Percentiles rank a stretch among this genome's conserved stretches.
phyloP scores from a whole-genome alignment of 1,140 invertebrate genomes.

The Neomicropteryx cornuta region DNA sequence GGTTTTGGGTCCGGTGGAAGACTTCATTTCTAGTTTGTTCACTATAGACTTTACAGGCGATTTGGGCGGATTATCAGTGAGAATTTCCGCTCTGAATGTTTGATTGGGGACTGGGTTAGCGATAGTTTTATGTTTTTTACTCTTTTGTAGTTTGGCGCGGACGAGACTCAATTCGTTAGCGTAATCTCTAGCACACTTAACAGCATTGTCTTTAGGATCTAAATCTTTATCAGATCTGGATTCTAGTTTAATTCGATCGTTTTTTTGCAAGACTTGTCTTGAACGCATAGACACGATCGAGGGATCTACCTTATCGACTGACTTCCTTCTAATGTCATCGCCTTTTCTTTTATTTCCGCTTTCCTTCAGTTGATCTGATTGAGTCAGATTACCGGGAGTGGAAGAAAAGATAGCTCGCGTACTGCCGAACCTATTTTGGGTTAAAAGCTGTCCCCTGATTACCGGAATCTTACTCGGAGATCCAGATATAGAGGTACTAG shows the following conservation, averaged over 20 bases:
- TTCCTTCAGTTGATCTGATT: slow-evolving; percentile 39
- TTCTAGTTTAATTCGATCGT: too few species aligned
- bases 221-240: too few species aligned
- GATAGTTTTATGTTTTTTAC: too few species aligned
- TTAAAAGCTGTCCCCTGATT: slow-evolving; percentile 35
- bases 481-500: slow-evolving; percentile 39
- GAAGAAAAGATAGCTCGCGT: slow-evolving; percentile 38
- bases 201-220: too few species aligned
- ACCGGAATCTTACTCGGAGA: slow-evolving; percentile 46
- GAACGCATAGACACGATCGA: too few species aligned
- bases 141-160: slow-evolving; percentile 35
- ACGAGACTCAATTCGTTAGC: slow-evolving; percentile 37
- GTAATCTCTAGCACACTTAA: slow-evolving; percentile 33
- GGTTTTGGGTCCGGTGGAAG: slow-evolving; percentile 27
- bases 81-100: slow-evolving; percentile 22
- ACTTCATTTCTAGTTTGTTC: slow-evolving; percentile 36
- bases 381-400: slow-evolving; percentile 41
- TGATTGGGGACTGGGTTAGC: too few species aligned
- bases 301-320: slow-evolving; percentile 24
- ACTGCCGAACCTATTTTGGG: slow-evolving; percentile 33
- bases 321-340: slow-evolving; percentile 22
- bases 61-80: slow-evolving; percentile 19
- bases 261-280: too few species aligned
- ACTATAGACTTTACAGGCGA: slow-evolving; percentile 38
- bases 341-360: slow-evolving; percentile 38